phyloP scores from a whole-genome alignment of 2,113 vertebrate species.

The Ictalurus furcatus region DNA sequence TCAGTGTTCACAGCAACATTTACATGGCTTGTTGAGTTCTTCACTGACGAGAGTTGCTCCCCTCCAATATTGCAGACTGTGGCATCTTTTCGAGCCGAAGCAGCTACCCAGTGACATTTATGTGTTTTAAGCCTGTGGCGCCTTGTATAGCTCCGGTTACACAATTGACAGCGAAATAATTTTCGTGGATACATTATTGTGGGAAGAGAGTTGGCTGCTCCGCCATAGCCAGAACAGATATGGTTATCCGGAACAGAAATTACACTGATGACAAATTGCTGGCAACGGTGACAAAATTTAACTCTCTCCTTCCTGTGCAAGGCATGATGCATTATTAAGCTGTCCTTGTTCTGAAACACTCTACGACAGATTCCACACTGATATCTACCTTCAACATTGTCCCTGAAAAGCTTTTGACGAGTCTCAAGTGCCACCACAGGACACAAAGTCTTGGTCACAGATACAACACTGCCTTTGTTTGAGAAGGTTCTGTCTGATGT shows the following conservation, averaged over 20 bases:
- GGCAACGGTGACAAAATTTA: conserved; percentile 72
- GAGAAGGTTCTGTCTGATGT: conserved; percentile 58
- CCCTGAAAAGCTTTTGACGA: conserved; percentile 68
- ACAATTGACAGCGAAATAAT: conserved; percentile 68
- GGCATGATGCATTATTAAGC: conserved; percentile 73
- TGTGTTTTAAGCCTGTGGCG: conserved; percentile 73
- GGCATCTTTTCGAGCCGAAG: not conserved
- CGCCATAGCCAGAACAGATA: conserved; percentile 56
- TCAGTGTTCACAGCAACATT: conserved; percentile 66
- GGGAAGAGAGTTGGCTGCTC: conserved; percentile 27
- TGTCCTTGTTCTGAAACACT: conserved; percentile 69
- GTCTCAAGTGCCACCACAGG: conserved; percentile 78
- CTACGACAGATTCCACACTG: conserved; percentile 74
- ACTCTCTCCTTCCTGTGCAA: conserved; percentile 75
- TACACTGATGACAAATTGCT: conserved; percentile 70
- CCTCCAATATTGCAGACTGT: not conserved
- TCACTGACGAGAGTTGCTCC: not conserved
- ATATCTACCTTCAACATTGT: conserved; percentile 62
- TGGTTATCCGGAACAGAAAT: conserved; percentile 68
- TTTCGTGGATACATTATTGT: conserved; percentile 41
- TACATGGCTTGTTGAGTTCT: not conserved
- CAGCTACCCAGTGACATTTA: conserved; percentile 62
- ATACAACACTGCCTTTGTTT: conserved; percentile 58
- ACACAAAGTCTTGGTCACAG: conserved; percentile 70
- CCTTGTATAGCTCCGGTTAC: conserved; percentile 73